Conservation (phyloP, 2,113 vertebrate species). For the Entelurus aequoreus region DNA sequence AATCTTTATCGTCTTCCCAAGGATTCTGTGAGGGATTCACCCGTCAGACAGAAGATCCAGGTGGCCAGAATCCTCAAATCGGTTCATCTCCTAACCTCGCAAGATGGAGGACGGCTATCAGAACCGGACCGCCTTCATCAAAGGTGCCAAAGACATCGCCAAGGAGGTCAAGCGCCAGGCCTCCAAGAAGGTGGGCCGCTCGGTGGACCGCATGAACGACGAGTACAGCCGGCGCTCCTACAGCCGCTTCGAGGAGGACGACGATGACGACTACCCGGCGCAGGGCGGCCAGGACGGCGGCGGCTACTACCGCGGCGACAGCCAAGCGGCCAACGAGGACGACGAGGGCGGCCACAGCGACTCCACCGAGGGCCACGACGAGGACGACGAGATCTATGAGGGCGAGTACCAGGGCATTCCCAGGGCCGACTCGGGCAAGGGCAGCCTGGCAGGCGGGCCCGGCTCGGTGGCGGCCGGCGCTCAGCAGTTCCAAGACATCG, state of each 20-base stretch:
- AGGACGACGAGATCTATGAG: slow-evolving; percentile 96
- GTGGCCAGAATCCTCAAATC: slow-evolving; percentile 5
- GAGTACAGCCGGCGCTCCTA: slow-evolving; percentile 93
- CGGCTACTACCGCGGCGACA: slow-evolving; percentile 79
- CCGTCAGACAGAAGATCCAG: slow-evolving; percentile 19
- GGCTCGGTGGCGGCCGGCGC: slow-evolving; percentile 51
- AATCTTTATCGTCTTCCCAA: slow-evolving; percentile 29
- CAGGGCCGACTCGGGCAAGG: slow-evolving; percentile 80
- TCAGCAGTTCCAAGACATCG: slow-evolving; percentile 69
- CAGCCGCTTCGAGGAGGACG: slow-evolving; percentile 89
- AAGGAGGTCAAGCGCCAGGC: slow-evolving; percentile 93
- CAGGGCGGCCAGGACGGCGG: slow-evolving; percentile 73
- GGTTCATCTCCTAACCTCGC: slow-evolving; percentile 11
- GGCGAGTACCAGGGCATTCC: slow-evolving; percentile 97
- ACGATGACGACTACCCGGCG: slow-evolving; percentile 81
- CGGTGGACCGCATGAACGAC: slow-evolving; percentile 82
- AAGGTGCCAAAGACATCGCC: slow-evolving; percentile 94
- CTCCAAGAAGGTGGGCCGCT: slow-evolving; percentile 84
- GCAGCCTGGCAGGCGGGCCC: slow-evolving; percentile 61
- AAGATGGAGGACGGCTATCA: slow-evolving; percentile 85
- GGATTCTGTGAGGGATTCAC: slow-evolving; percentile 18
- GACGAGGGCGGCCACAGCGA: slow-evolving; percentile 88
- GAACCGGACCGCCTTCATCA: slow-evolving; percentile 91
- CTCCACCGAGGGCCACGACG: slow-evolving; percentile 92
- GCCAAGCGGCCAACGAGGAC: slow-evolving; percentile 77